Evolutionary conservation across 92 coral and sea anemone species (phyloP), one percentile per base, ranked within the genome.

Genomic region (Epizoanthus ramosus): DNA sequence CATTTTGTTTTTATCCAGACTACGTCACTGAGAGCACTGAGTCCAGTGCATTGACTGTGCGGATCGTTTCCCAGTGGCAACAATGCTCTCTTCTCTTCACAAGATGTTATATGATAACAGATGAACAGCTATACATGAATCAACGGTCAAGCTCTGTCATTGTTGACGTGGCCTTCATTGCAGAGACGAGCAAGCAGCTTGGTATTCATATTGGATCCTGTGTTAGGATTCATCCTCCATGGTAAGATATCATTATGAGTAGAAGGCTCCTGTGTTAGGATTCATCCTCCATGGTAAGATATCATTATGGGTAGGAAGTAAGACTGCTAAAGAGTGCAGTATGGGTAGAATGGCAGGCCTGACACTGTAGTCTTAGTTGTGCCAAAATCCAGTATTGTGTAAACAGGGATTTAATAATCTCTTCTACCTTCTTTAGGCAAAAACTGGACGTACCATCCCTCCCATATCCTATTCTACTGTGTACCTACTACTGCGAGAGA

Each of bases 231-330:
- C 83, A 88, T 80, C 97, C 97, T 9, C 97, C 94, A 15, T 93
- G 97, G 97, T 93, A 83, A 73, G 87, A 39, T n/a, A 50, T 63
- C 22, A 63, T 12, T 22, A 7, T 63, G 25, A 3, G 69, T 22
- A 63, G 69, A 28, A 28, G 69, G 22, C 2, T 73, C 87, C 60
- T 73, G 85, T 24, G 81, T 93, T 52, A 88, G 80, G 21, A 91
- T 93, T 31, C 82, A 88, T 79, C 94, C 97, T 8, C 97, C 94
- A 18, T 93, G 97, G 97, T 93, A 82, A 72, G 87, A 37, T 50
- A 47, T 61, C 10, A 28, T 28, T 28, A 28, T 28, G 31, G 31
- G 31, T 28, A 28, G 31, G 2, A 37, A 3, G 43, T 1, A 37
- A 37, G 43, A 3, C 43, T 37, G 31, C 31, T 28, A 28, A 37